Conservation (phyloP, 2,888 invertebrate species). For the Protonemura montana region DNA sequence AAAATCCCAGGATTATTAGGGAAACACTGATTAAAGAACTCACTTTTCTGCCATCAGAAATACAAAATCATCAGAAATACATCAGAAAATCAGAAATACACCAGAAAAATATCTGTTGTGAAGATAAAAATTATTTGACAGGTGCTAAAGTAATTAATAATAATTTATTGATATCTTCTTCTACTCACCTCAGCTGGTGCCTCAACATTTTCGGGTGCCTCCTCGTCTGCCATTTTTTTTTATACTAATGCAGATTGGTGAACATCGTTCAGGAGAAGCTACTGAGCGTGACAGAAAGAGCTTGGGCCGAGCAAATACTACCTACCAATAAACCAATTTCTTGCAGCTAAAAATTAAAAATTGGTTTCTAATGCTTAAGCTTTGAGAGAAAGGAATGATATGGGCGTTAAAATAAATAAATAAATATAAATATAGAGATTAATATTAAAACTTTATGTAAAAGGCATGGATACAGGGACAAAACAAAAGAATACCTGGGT, state of each 20-base stretch:
- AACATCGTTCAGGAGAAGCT: background rate
- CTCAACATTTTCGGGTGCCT: too few relatives aligned
- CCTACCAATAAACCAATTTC: background rate
- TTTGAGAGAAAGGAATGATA: background rate
- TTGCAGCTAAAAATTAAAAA: background rate
- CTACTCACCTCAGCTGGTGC: background rate
- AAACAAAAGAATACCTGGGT: background rate
- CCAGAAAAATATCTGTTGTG: too few relatives aligned
- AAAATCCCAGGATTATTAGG: too few relatives aligned
- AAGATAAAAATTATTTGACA: too few relatives aligned
- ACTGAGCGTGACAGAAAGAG: background rate
- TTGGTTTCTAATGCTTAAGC: background rate
- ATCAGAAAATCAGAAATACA: too few relatives aligned
- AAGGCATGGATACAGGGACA: slow-evolving; percentile 2
- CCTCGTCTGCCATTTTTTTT: background rate
- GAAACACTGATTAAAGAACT: too few relatives aligned
- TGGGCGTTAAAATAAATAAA: background rate
- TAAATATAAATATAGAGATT: background rate
- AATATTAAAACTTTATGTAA: background rate
- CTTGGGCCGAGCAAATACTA: background rate
- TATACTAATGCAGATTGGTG: background rate
- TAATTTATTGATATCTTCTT: background rate
- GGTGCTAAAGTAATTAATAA: background rate
- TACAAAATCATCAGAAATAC: too few relatives aligned
- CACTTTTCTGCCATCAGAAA: too few relatives aligned